Conservation (phyloP, 2,797 vertebrate species). For the Enteromius anoplus region DNA sequence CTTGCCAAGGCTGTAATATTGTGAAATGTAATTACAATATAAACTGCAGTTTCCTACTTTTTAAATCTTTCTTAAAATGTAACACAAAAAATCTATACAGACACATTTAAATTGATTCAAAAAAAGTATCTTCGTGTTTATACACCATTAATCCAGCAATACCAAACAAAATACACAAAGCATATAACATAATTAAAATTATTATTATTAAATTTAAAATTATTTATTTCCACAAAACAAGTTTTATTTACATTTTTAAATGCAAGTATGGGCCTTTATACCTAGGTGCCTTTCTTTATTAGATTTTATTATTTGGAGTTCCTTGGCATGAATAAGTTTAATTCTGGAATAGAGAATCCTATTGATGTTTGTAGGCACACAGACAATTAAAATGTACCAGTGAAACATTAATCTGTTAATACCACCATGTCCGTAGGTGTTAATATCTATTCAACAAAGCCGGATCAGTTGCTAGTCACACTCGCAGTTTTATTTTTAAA, state of each 20-base stretch:
- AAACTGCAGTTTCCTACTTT: not conserved
- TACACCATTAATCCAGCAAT: not conserved
- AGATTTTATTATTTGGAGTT: not conserved
- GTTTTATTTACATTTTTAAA: not conserved
- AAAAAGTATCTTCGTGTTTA: not conserved
- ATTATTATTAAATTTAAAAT: too few relatives aligned
- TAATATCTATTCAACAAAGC: conserved; percentile 23
- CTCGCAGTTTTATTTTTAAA: not conserved
- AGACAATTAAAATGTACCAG: not conserved
- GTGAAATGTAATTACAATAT: not conserved
- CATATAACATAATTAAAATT: not conserved
- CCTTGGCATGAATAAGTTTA: not conserved
- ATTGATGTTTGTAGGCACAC: too few relatives aligned
- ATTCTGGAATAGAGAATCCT: not conserved
- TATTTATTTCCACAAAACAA: not conserved
- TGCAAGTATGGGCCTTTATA: not conserved
- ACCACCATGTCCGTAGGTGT: not conserved
- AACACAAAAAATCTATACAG: not conserved
- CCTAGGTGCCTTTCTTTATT: not conserved
- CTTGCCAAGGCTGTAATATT: not conserved
- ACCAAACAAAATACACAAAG: not conserved
- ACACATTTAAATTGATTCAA: not conserved
- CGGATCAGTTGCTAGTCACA: conserved; percentile 22
- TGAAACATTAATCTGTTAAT: not conserved
- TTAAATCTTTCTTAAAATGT: not conserved